Percentiles rank a stretch among this genome's conserved stretches.
These are phyloP conservation scores for Pachyrhynchus sulphureomaculatus DNA, from an alignment of 1,140 invertebrate genomes.

Conservation along the genomic window DNA sequence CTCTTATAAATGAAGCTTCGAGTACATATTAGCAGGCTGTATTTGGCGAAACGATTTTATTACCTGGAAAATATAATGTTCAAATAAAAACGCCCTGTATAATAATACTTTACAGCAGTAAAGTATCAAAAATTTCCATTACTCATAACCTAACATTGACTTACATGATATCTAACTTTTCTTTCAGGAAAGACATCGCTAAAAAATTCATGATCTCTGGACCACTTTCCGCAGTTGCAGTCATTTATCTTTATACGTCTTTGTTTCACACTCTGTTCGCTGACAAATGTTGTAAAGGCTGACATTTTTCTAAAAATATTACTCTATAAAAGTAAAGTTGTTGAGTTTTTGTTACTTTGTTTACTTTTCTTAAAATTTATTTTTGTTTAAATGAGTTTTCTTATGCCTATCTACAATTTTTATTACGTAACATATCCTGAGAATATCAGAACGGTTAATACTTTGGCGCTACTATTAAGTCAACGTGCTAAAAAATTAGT, in stretches of 20 bases:
- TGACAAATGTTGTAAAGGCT: constrained; percentile 19
- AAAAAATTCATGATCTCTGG: constrained; percentile 18
- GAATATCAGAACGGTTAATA: too few relatives aligned
- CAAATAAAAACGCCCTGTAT: too few relatives aligned
- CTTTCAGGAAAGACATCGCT: not conserved
- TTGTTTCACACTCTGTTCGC: constrained; percentile 5
- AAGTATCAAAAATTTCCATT: not conserved
- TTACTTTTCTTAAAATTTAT: not conserved
- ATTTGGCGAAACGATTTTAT: too few relatives aligned
- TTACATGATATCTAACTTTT: constrained; percentile 13
- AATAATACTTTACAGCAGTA: not conserved
- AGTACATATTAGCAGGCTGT: too few relatives aligned
- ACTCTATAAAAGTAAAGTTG: constrained; percentile 2
- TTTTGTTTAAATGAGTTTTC: not conserved
- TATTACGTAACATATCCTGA: too few relatives aligned
- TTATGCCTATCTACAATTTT: too few relatives aligned
- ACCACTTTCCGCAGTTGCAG: constrained; percentile 5
- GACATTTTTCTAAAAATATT: constrained; percentile 9
- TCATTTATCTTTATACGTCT: constrained; percentile 20
- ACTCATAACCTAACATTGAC: constrained; percentile 10
- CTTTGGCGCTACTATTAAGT: too few relatives aligned
- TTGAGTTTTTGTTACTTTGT: not conserved
- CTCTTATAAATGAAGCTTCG: too few relatives aligned
- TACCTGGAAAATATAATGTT: too few relatives aligned
- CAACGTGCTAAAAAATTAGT: too few relatives aligned